Conservation (phyloP, 2,797 vertebrate species). For the Intellagama lesueurii region DNA sequence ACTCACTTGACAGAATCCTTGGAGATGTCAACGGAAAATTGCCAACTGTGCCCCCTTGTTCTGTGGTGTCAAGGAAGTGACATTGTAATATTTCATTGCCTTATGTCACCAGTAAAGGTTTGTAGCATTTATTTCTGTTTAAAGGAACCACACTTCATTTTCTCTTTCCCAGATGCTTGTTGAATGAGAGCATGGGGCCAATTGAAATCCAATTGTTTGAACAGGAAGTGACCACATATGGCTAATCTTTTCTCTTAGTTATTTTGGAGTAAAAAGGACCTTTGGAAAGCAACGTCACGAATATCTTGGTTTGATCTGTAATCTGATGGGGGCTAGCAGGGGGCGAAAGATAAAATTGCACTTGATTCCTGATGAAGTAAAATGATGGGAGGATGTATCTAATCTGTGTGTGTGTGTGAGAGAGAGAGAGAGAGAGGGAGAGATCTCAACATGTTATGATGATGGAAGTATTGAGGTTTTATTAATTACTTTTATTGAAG, state of each 20-base stretch:
- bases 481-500: constrained; percentile 16
- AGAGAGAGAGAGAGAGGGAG: not conserved
- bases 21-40: constrained; percentile 31
- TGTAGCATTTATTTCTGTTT: not conserved
- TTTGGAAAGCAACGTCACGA: constrained; percentile 22
- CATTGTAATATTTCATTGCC: constrained; percentile 22
- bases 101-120: constrained; percentile 22
- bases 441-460: constrained; percentile 6
- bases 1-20: constrained; percentile 33
- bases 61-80: not conserved
- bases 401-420: constrained; percentile 15
- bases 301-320: not conserved
- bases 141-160: constrained; percentile 37
- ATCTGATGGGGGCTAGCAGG: too few relatives aligned
- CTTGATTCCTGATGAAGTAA: constrained; percentile 21
- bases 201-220: not conserved
- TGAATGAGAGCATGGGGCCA: not conserved
- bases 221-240: not conserved
- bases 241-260: constrained; percentile 2
- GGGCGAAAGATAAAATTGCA: not conserved
- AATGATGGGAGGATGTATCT: not conserved
- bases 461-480: constrained; percentile 21
- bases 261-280: not conserved
- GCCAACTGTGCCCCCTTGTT: not conserved
- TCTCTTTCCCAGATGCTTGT: not conserved